Evolutionary conservation across 2,113 vertebrate genomes (phyloP), one percentile per base, ranked within the genome.

Genomic region (Mesoclemmys tuberculata): DNA sequence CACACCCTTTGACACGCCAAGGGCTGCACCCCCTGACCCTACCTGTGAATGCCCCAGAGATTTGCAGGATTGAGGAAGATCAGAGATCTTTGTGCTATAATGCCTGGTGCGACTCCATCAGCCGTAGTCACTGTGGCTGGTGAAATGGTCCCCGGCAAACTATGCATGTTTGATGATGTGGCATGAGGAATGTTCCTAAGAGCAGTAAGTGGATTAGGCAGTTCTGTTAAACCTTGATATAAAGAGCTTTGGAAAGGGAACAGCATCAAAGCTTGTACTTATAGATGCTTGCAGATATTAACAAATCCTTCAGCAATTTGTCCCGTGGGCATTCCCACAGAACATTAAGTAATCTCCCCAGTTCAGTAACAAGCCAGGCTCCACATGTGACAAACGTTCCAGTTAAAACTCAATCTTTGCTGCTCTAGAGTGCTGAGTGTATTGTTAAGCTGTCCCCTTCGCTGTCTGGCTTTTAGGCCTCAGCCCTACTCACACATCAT

Each of bases 251-350:
- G 92, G 55, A 89, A 35, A 68, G 55, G 51, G 64, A 90, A 85
- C 0, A 22, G 51, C 94, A 94, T 89, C 94, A 90, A 90, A 90
- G 31, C 1, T 4, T 91, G 58, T 0, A 0, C 54, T 51, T 87
- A 68, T 84, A 95, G 87, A 77, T 94, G 94, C 89, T 95, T 38
- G 12, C 87, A 55, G 61, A 95, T 94, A 61, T 44, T 95, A 80
- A 12, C 87, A 61, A 88, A 89, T 80, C n/a, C 87, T 92, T 95
- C 84, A 94, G 92, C 85, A 87, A 80, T 0, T 4, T 71, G 87
- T 93, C 93, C 90, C 0, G n/a, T 90, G 89, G 90, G 89, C 90
- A 95, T 95, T 96, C 89, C 95, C 80, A 89, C 44, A 75, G 61
- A 84, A 13, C n/a, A 83, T 14, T 51, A 77, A 90, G 61, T 0